These are phyloP conservation scores for Motacilla tschutschensis DNA, from an alignment of 2,113 vertebrate genomes.

Conservation along the genomic window DNA sequence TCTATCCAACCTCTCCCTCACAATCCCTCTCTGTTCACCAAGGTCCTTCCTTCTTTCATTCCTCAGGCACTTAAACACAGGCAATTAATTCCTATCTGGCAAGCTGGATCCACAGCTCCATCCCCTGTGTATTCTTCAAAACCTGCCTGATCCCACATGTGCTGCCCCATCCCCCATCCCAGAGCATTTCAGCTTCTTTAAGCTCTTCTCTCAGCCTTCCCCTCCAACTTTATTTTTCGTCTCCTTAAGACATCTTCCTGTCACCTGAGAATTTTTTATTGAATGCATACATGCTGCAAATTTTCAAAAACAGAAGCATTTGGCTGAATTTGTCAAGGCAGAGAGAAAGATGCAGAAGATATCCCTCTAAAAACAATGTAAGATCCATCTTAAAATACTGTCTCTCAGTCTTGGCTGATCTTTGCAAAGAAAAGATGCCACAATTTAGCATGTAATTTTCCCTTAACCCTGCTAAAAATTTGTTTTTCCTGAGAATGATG, in stretches of 20 bases:
- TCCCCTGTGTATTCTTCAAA: neutral
- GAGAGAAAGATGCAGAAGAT: neutral
- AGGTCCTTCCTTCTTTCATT: neutral
- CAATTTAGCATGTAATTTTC: neutral
- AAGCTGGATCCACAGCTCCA: neutral
- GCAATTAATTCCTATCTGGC: neutral
- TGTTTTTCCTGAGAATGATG: neutral
- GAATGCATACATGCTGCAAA: neutral
- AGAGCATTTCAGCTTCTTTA: neutral
- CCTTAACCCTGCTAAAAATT: neutral
- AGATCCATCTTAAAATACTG: neutral
- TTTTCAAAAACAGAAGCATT: neutral
- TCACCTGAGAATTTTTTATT: neutral
- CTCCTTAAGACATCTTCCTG: neutral
- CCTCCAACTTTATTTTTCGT: neutral
- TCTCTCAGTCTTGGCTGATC: neutral
- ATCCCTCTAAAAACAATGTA: neutral
- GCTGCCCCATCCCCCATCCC: neutral
- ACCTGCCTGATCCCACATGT: rapidly evolving
- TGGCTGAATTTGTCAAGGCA: neutral
- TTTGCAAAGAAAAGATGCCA: neutral
- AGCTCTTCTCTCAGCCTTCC: neutral
- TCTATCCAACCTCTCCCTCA: neutral
- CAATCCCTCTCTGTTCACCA: neutral
- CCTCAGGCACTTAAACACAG: neutral